A percentile compares a stretch with the other conserved stretches of the same genome.
Evolutionary conservation across 1,140 invertebrate species (phyloP).

Genomic region (Choristoneura fumiferana): DNA sequence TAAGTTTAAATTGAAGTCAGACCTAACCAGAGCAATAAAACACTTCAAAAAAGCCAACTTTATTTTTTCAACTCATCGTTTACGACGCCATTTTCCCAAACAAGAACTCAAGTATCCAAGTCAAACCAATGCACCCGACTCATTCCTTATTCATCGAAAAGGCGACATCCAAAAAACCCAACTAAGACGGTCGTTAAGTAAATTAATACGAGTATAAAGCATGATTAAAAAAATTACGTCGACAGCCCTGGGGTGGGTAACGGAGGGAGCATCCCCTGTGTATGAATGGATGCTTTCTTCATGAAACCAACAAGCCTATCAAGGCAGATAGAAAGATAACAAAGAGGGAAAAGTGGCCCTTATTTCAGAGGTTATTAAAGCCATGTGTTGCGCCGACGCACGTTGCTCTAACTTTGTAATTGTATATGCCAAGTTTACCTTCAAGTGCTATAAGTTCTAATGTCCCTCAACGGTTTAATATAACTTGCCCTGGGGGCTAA

Average conservation of each 20-base stretch:
- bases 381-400: background rate
- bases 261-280: conserved; percentile 57
- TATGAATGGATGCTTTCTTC: conserved; percentile 65
- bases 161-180: conserved; percentile 53
- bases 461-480: conserved; percentile 63
- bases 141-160: conserved; percentile 75
- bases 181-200: conserved; percentile 70
- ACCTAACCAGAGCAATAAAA: no score
- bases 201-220: conserved; percentile 76
- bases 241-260: conserved; percentile 45
- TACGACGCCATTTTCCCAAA: conserved; percentile 31
- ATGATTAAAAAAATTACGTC: conserved; percentile 77
- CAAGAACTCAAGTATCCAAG: conserved; percentile 43
- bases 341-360: conserved; percentile 23
- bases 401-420: conserved; percentile 38
- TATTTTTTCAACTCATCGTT: no score
- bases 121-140: conserved; percentile 29
- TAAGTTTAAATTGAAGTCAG: no score
- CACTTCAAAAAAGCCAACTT: no score
- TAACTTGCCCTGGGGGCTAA: conserved; percentile 54
- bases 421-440: conserved; percentile 66
- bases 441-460: conserved; percentile 72
- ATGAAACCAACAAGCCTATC: conserved; percentile 32
- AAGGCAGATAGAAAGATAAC: background rate
- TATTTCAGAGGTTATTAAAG: background rate